Percentiles rank a stretch among this genome's conserved stretches.
Conservation (phyloP, 2,888 invertebrate species). For the Heliothis peltigera region DNA sequence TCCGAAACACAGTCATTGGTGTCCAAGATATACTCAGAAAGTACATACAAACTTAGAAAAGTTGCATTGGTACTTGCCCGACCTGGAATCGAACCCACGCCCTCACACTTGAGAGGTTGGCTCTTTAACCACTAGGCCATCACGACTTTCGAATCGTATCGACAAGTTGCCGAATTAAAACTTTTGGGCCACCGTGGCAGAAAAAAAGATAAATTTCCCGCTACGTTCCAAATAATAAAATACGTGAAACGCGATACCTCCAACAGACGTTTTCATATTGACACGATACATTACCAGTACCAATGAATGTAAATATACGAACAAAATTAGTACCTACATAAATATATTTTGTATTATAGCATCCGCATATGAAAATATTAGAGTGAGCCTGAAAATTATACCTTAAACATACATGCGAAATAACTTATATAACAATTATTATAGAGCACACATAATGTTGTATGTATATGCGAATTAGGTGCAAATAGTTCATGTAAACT, state of each 20-base stretch:
- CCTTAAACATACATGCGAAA: slow-evolving; percentile 59
- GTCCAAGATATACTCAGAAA: no score
- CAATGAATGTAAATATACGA: slow-evolving; percentile 24
- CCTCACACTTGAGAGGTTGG: no score
- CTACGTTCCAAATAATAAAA: neutral
- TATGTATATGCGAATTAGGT: slow-evolving; percentile 35
- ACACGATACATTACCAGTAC: slow-evolving; percentile 7
- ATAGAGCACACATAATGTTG: slow-evolving; percentile 16
- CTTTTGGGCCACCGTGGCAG: no score
- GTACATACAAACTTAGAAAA: no score
- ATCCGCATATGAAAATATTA: slow-evolving; percentile 67
- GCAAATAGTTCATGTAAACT: slow-evolving; percentile 34
- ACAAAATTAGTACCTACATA: slow-evolving; percentile 31
- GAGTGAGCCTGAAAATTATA: slow-evolving; percentile 64
- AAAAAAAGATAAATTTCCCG: neutral
- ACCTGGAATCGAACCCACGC: no score
- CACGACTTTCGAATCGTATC: no score
- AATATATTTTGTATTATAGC: slow-evolving; percentile 6
- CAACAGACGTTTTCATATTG: neutral
- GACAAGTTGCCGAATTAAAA: no score
- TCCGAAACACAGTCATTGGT: no score
- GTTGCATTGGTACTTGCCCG: no score
- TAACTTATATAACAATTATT: slow-evolving; percentile 38
- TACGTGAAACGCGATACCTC: neutral
- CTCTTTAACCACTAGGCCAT: no score